phyloP scores from a whole-genome alignment of 2,797 vertebrate genomes.

The Sciurus carolinensis region DNA sequence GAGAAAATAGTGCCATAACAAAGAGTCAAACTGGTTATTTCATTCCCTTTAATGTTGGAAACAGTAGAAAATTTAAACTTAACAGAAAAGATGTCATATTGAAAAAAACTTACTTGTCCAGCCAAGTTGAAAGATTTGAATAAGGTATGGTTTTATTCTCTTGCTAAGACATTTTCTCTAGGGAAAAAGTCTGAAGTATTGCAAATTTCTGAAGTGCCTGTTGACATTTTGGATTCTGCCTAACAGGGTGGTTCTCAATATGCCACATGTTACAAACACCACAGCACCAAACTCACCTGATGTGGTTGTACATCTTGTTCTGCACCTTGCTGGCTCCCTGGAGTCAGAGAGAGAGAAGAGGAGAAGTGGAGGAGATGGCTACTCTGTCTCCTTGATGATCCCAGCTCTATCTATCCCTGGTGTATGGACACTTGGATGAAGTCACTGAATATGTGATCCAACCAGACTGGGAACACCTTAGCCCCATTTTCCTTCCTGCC shows the following conservation, averaged over 20 bases:
- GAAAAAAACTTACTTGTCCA: slow-evolving; percentile 37
- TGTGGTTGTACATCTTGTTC: neutral
- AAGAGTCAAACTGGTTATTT: neutral
- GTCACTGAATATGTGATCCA: neutral
- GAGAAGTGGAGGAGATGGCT: accelerated
- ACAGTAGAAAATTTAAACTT: neutral
- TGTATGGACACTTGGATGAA: neutral
- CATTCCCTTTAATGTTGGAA: neutral
- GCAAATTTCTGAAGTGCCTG: neutral
- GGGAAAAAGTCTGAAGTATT: neutral
- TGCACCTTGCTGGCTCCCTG: neutral
- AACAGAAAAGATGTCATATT: neutral
- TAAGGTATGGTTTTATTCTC: neutral
- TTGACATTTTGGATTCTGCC: neutral
- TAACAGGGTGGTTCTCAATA: neutral
- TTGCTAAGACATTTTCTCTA: neutral
- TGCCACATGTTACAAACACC: neutral
- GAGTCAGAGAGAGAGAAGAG: neutral
- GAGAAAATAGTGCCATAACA: neutral
- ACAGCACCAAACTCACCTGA: neutral
- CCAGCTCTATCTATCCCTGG: neutral
- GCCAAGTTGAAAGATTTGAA: slow-evolving; percentile 1
- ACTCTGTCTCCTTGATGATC: neutral
- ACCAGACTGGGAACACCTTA: neutral
- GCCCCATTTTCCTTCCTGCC: neutral